Evolutionary conservation across 2,888 invertebrate species (phyloP).

Genomic region (Prosapia bicincta): DNA sequence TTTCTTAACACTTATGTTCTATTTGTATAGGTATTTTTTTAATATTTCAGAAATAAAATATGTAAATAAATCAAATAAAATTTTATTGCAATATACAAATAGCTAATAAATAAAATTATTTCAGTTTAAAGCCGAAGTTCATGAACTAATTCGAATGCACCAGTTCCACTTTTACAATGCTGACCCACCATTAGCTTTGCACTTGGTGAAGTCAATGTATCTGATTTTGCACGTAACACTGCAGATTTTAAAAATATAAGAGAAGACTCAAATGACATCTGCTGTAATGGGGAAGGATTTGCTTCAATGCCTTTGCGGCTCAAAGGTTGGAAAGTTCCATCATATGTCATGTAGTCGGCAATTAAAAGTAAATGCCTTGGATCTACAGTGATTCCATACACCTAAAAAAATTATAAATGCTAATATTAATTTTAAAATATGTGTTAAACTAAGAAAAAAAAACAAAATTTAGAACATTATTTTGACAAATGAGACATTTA

Average conservation of each 20-base stretch:
- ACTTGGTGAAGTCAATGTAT: constrained; percentile 78
- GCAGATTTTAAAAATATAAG: constrained; percentile 79
- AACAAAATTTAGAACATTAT: no score
- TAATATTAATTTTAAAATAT: no score
- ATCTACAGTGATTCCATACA: constrained; percentile 95
- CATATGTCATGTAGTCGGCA: constrained; percentile 97
- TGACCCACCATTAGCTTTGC: constrained; percentile 84
- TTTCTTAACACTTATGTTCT: no score
- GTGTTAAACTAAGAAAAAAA: no score
- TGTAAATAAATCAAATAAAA: no score
- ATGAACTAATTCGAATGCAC: constrained; percentile 55
- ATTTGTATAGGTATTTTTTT: no score
- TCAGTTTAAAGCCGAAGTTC: background rate
- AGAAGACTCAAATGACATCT: constrained; percentile 97
- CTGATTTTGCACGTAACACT: constrained; percentile 60
- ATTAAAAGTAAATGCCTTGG: constrained; percentile 88
- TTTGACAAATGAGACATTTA: no score
- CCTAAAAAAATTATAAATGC: constrained; percentile 49
- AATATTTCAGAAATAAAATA: no score
- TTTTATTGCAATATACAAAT: no score
- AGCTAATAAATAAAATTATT: background rate
- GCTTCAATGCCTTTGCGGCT: constrained; percentile 88
- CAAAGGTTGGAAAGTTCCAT: constrained; percentile 84
- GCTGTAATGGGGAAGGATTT: constrained; percentile 91
- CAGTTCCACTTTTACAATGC: constrained; percentile 80